These are phyloP conservation scores for Pangasianodon hypophthalmus DNA, from an alignment of 2,113 vertebrate genomes.

Conservation along the genomic window DNA sequence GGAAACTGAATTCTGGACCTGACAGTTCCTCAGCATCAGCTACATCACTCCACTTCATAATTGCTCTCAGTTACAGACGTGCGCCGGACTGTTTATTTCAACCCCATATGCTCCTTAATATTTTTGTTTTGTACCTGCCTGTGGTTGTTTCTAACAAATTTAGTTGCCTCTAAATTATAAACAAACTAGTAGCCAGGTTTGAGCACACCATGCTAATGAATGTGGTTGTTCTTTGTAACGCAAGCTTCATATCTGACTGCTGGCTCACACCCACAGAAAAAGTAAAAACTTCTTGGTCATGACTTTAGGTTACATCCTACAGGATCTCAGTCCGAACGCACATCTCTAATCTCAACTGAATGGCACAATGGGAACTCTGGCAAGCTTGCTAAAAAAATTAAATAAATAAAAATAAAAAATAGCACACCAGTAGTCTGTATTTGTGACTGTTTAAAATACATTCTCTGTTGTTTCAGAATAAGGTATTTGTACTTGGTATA, in stretches of 20 bases:
- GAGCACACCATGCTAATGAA: background rate
- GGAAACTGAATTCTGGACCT: background rate
- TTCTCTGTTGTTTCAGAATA: background rate
- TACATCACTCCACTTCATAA: background rate
- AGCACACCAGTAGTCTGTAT: background rate
- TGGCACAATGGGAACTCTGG: background rate
- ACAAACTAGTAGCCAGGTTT: background rate
- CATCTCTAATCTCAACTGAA: background rate
- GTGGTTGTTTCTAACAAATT: background rate
- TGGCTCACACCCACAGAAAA: background rate
- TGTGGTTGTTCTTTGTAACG: background rate
- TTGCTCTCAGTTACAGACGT: background rate
- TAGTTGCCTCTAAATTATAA: background rate
- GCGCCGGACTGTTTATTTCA: background rate
- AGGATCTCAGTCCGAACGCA: background rate
- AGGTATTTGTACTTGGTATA: background rate
- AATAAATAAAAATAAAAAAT: background rate
- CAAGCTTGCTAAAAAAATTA: background rate
- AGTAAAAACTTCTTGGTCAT: background rate
- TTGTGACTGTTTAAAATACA: background rate
- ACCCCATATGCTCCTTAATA: background rate
- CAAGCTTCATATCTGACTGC: background rate
- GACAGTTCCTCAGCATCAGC: background rate
- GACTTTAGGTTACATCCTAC: background rate
- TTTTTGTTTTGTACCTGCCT: background rate